Base-by-base conservation (phyloP, 2,797 vertebrate species). In the Leptatherina wallacei region DNA sequence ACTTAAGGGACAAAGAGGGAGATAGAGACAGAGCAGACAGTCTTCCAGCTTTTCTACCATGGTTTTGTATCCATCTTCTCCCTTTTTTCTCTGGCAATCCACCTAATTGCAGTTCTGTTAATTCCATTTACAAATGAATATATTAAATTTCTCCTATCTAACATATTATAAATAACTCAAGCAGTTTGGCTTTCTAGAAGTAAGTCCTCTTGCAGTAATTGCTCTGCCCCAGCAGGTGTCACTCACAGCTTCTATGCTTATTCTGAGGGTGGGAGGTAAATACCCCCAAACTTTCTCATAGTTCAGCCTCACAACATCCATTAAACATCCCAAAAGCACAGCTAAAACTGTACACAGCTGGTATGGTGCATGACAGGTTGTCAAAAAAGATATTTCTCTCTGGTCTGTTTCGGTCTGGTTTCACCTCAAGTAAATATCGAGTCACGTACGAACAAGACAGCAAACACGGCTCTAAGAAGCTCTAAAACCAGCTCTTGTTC, bases 191-290 rank as follows among this genome's bases (percentile, higher is more conserved):
- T 65, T n/a, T 71, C 24, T 12, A 1, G 0, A 59, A 47, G 60
- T 65, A 55, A 1, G 14, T 10, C 40, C 6, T 22, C 20, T 4
- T 86, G 93, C 73, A 93, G 86, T 93, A 69, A 57, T 56, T 5
- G 1, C 11, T 69, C 36, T 13, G 0, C 11, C 54, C 93, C 91
- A 94, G 92, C 80, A 92, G 94, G 92, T 92, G 94, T 92, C 91
- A 91, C 91, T 90, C 88, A 84, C 27, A 71, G 67, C 73, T 88
- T 89, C 92, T 77, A 61, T 40, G 86, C 79, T 47, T 4, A 16
- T 59, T 52, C 7, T 0, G 44, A 24, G 4, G n/a, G n/a, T 24
- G 4, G 61, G 52, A 36, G 33, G 42, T 52, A 65, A 71, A 84
- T 49, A 47, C 40, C 38, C n/a, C 3, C 49, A 13, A 70, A 82